Conservation (phyloP, 2,113 vertebrate species). For the Pterocles orientalis region DNA sequence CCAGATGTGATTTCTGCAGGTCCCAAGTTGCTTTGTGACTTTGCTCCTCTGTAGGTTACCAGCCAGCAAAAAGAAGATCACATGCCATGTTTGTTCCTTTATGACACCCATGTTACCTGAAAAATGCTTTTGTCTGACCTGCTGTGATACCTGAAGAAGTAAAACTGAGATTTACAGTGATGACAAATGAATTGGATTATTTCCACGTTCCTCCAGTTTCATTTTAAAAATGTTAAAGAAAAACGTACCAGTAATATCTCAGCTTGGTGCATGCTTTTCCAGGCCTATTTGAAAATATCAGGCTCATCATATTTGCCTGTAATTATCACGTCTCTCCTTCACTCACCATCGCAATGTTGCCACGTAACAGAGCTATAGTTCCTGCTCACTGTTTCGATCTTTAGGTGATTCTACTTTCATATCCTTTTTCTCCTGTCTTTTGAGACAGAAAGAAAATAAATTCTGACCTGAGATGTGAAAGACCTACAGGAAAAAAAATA, state of each 20-base stretch:
- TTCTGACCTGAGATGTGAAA: background rate
- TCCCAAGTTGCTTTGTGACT: background rate
- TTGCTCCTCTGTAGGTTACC: background rate
- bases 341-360: background rate
- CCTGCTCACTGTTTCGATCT: background rate
- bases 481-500: background rate
- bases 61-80: background rate
- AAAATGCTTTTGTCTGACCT: background rate
- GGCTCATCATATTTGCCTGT: background rate
- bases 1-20: background rate
- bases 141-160: background rate
- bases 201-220: background rate
- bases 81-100: background rate
- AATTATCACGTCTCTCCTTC: background rate
- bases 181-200: background rate
- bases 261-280: background rate
- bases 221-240: background rate
- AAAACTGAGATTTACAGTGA: background rate
- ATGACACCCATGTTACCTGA: background rate
- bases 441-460: background rate
- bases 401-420: background rate
- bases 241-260: background rate
- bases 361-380: background rate
- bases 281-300: background rate
- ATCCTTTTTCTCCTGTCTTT: background rate